A percentile compares a stretch with the other conserved stretches of the same genome.
Evolutionary conservation across 2,113 vertebrate genomes (phyloP).

Genomic region (Alethe castanea): DNA sequence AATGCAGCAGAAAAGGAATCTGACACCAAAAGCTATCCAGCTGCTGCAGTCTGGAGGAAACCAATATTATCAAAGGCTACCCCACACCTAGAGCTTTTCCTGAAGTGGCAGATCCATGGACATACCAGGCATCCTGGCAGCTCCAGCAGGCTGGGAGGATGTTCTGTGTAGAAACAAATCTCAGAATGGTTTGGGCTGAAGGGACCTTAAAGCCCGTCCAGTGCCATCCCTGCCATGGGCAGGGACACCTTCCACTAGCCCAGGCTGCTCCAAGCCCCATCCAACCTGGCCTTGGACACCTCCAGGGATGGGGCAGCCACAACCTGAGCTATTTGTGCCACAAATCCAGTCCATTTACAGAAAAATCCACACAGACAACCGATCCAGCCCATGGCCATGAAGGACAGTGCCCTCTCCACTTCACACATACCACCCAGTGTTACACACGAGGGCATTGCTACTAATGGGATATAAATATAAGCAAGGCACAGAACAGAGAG

Average conservation of each 20-base stretch:
- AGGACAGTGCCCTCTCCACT: background rate
- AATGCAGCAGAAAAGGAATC: background rate
- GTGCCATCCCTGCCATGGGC: background rate
- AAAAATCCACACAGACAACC: background rate
- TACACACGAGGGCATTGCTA: background rate
- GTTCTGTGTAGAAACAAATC: background rate
- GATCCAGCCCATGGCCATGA: background rate
- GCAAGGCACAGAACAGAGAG: background rate
- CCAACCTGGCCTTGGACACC: background rate
- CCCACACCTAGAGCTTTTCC: background rate
- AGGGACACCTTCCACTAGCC: background rate
- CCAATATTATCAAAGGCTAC: fast-evolving
- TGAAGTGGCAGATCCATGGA: background rate
- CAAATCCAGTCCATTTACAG: background rate
- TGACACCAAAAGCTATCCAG: background rate
- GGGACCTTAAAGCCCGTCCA: background rate
- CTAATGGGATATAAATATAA: background rate
- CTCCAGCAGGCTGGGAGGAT: background rate
- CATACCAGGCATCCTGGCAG: background rate
- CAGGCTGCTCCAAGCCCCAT: background rate
- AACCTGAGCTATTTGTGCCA: background rate
- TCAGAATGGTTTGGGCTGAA: background rate
- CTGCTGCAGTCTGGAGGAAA: background rate
- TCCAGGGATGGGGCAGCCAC: background rate
- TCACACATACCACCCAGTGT: background rate